phyloP scores from a whole-genome alignment of 2,113 vertebrate genomes.

The Tychaedon coryphoeus region DNA sequence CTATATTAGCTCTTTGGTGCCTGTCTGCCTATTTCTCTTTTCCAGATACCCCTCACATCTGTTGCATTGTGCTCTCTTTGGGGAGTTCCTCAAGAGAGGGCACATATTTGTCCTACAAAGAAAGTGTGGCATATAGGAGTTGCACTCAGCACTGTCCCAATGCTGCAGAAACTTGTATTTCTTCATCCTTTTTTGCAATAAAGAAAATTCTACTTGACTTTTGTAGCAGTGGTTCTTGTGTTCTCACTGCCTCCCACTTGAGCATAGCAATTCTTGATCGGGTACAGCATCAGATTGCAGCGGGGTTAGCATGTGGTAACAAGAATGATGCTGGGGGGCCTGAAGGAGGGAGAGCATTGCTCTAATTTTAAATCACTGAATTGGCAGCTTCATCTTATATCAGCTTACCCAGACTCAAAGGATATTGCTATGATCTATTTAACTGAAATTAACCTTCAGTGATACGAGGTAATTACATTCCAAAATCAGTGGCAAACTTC shows the following conservation, averaged over 20 bases:
- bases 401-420: conserved; percentile 21
- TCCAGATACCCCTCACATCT: neutral
- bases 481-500: neutral
- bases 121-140: neutral
- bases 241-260: conserved; percentile 42
- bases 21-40: neutral
- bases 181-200: neutral
- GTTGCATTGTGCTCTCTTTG: neutral
- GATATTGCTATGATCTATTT: conserved; percentile 12
- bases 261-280: neutral
- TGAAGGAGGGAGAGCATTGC: conserved; percentile 19
- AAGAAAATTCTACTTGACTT: neutral
- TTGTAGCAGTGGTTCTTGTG: neutral
- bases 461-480: neutral
- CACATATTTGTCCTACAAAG: neutral
- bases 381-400: conserved; percentile 4
- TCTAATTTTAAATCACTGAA: conserved; percentile 39
- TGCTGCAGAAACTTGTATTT: neutral
- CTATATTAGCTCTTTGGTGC: neutral
- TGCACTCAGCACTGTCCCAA: rapidly evolving
- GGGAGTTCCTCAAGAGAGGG: neutral
- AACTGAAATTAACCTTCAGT: conserved; percentile 12
- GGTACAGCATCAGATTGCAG: conserved; percentile 46
- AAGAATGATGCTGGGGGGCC: conserved; percentile 7
- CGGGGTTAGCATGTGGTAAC: conserved; percentile 14